Conservation (phyloP, 2,113 vertebrate species). For the Prolemur simus region DNA sequence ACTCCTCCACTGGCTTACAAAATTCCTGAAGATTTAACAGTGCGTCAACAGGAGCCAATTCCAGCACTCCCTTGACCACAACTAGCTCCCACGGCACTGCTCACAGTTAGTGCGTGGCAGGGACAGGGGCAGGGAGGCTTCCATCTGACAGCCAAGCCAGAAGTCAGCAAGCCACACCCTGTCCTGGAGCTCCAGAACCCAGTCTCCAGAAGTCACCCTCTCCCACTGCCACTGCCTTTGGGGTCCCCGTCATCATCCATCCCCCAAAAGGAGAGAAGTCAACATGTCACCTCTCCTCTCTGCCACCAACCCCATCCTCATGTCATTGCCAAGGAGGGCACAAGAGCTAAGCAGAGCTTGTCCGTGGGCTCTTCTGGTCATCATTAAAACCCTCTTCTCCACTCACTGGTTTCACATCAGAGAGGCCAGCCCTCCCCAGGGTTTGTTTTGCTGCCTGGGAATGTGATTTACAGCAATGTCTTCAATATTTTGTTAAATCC, state of each 20-base stretch:
- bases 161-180: neutral
- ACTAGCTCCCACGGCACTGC: neutral
- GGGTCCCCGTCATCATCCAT: neutral
- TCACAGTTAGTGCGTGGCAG: neutral
- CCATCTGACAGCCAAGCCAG: neutral
- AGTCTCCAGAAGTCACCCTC: neutral
- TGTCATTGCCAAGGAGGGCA: neutral
- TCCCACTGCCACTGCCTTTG: too few species aligned
- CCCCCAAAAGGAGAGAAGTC: neutral
- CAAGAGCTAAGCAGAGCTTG: neutral
- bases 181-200: neutral
- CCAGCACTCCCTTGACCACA: neutral
- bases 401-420: neutral
- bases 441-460: neutral
- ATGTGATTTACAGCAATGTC: neutral
- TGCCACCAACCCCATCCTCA: neutral
- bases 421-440: neutral
- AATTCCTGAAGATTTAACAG: neutral
- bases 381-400: neutral
- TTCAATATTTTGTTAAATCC: slow-evolving; percentile 13
- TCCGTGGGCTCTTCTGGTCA: neutral
- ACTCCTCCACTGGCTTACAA: neutral
- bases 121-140: neutral
- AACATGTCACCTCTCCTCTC: neutral
- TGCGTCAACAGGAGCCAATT: neutral